Evolutionary conservation across 1,140 invertebrate genomes (phyloP).

Genomic region (Luehdorfia chinensis): DNA sequence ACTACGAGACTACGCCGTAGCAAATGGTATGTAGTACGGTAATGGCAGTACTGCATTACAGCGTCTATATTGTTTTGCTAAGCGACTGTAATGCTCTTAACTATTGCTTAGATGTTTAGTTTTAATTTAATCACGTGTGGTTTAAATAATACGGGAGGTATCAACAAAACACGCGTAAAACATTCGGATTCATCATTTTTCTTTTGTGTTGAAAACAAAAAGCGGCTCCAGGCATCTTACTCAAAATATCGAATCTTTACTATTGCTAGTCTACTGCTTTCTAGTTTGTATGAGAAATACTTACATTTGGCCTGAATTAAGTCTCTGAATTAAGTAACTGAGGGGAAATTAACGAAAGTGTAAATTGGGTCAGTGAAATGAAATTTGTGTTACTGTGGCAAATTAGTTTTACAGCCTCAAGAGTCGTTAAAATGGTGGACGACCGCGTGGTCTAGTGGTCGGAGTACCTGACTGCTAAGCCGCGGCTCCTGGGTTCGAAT

Average conservation of each 20-base stretch:
- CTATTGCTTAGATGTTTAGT: background rate
- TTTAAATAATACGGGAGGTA: background rate
- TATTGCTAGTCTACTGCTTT: too few relatives aligned
- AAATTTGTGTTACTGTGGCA: constrained; percentile 9
- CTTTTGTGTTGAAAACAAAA: too few relatives aligned
- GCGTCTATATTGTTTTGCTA: constrained; percentile 13
- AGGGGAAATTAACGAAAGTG: constrained; percentile 11
- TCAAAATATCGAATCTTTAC: too few relatives aligned
- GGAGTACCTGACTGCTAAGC: too few relatives aligned
- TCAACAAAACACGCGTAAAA: background rate
- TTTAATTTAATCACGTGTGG: background rate
- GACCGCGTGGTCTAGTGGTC: too few relatives aligned
- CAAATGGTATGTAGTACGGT: constrained; percentile 4
- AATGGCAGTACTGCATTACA: constrained; percentile 19
- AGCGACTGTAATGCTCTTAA: constrained; percentile 2
- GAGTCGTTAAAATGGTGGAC: constrained; percentile 10
- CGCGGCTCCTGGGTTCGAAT: too few relatives aligned
- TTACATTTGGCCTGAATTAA: constrained; percentile 9
- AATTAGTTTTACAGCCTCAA: constrained; percentile 12
- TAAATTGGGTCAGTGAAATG: constrained; percentile 14
- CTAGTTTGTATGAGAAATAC: too few relatives aligned
- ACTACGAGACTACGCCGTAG: constrained; percentile 26
- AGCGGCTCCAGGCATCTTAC: too few relatives aligned
- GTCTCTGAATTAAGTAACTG: constrained; percentile 1
- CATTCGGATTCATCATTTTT: too few relatives aligned